Conservation (phyloP, 2,113 vertebrate species). For the Cepphus grylle region DNA sequence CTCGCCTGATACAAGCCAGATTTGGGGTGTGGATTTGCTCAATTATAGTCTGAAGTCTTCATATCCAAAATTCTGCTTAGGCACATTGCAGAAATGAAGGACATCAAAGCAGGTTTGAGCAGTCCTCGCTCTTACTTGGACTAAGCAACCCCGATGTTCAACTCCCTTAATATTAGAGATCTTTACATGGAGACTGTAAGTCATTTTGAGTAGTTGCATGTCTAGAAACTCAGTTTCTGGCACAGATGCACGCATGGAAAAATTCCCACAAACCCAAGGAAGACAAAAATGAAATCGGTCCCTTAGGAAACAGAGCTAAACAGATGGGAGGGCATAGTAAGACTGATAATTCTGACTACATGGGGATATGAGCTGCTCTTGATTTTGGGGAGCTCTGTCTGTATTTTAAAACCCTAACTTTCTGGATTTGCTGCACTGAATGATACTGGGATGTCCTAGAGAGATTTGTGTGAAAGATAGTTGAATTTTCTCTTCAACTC, state of each 20-base stretch:
- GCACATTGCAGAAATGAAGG: neutral
- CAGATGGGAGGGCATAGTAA: neutral
- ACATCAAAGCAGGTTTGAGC: neutral
- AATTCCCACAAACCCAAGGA: neutral
- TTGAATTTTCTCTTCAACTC: neutral
- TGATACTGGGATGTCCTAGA: neutral
- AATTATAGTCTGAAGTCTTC: neutral
- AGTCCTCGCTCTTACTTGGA: neutral
- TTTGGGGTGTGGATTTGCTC: neutral
- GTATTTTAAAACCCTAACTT: neutral
- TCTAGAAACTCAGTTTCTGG: neutral
- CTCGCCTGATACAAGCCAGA: neutral
- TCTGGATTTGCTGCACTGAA: neutral
- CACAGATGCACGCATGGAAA: neutral
- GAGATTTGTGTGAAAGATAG: neutral
- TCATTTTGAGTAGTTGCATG: neutral
- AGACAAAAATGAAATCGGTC: neutral
- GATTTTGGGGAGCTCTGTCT: neutral
- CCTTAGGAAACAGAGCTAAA: neutral
- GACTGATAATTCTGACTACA: neutral
- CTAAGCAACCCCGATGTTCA: neutral
- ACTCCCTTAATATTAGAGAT: neutral
- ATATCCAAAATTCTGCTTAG: neutral
- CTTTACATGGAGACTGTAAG: neutral
- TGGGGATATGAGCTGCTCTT: neutral